Conservation (phyloP, 1,140 invertebrate genomes). For the Drosophila leontia region DNA sequence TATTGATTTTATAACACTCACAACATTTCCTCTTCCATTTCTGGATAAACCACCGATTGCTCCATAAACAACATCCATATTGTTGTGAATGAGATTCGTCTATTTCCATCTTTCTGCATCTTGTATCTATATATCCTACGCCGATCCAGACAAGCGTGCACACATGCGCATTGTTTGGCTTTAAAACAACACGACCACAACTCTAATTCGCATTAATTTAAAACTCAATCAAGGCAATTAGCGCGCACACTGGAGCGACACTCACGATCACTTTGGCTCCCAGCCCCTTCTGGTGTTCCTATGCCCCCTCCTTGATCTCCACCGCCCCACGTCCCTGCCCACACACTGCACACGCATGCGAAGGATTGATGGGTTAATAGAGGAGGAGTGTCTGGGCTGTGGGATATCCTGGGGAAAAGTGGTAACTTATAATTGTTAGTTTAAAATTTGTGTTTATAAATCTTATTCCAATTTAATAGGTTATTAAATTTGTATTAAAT, state of each 20-base stretch:
- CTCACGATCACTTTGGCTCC: slow-evolving; percentile 41
- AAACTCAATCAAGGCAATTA: slow-evolving; percentile 83
- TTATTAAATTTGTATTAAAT: not conserved
- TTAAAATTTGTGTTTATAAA: not conserved
- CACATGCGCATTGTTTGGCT: slow-evolving; percentile 45
- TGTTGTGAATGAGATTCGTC: slow-evolving; percentile 6
- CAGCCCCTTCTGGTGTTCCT: slow-evolving; percentile 17
- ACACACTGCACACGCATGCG: slow-evolving; percentile 24
- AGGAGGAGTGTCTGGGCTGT: not conserved
- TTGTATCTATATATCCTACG: slow-evolving; percentile 9
- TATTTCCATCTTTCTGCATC: slow-evolving; percentile 18
- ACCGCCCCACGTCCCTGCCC: slow-evolving; percentile 13
- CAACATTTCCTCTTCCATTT: not conserved
- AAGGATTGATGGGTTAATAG: slow-evolving; percentile 5
- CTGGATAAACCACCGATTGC: not conserved
- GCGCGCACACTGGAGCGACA: slow-evolving; percentile 64
- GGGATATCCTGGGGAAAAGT: slow-evolving; percentile 6
- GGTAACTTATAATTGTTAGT: not conserved
- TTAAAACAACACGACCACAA: slow-evolving; percentile 59
- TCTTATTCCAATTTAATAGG: not conserved
- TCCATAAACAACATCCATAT: not conserved
- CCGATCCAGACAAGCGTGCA: slow-evolving; percentile 9
- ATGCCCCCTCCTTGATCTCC: slow-evolving; percentile 1
- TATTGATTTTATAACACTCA: not conserved
- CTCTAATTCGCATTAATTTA: slow-evolving; percentile 83